Evolutionary conservation across 2,113 vertebrate species (phyloP), one percentile per base, ranked within the genome.

Genomic region (Sinocyclocheilus anophthalmus): DNA sequence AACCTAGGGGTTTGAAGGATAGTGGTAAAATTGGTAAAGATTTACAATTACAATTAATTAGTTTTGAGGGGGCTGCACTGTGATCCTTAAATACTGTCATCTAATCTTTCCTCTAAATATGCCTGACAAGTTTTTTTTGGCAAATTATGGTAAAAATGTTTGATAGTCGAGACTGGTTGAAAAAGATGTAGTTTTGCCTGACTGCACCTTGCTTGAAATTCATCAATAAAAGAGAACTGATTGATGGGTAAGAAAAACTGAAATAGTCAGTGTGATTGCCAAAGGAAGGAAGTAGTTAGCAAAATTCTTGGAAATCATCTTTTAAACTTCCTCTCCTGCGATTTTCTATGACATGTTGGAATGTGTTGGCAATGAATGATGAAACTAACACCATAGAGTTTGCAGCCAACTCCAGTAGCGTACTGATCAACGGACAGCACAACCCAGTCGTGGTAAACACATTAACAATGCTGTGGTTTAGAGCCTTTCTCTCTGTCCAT

Each of bases 271-370:
- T 70, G 18, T 10, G 26, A 7, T 33, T 72, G n/a, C 50, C 61
- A 57, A 80, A 11, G 45, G 45, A 85, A 79, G 76, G 67, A 73
- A 81, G 30, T 77, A 22, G 33, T 85, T 77, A 18, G 50, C 22
- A 42, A 24, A 80, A 72, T 18, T 59, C 63, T 11, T 83, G 79
- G 61, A 80, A 80, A 37, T 39, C 70, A 63, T 37, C 72, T 69
- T 76, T 69, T 42, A 53, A 14, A n/a, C 48, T 76, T 59, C 50
- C 53, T 33, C n/a, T 67, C 20, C 76, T 20, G 45, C 14, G 53
- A 86, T 82, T 86, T 33, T 76, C 67, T n/a, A 48, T 14, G 65
- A 57, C 70, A 82, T 45, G 42, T 82, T 12, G 57, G 77, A 81
- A 81, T 81, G 73, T 73, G 79, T 86, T 80, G 57, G 84, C 67